Evolutionary conservation across 2,888 invertebrate genomes (phyloP), one percentile per base, ranked within the genome.

Genomic region (Euzophera pinguis): DNA sequence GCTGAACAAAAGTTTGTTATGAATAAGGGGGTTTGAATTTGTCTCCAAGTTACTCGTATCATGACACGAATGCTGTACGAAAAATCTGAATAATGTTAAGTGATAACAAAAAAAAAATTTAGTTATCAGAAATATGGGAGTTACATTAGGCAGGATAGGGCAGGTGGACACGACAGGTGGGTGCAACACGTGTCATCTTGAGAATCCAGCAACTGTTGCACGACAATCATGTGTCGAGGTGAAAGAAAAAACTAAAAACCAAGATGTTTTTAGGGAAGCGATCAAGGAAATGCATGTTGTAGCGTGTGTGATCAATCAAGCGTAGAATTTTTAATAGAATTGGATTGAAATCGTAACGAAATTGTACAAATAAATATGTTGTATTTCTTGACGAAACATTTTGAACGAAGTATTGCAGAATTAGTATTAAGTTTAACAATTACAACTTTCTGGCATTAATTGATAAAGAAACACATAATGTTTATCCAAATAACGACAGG

Each of bases 161-260:
- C 69, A 67, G 70, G 67, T 68, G 56, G 45, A 17, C 9, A n/a
- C 41, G 51, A 62, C 81, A 82, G 80, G 75, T 81, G 81, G 49
- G 13, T 12, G 50, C 48, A 59, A 69, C 74, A 71, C 71, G 71
- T 71, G 72, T 60, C 55, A 32, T 3, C 32, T 32, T 32, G 52
- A 32, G 38, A n/a, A 14, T 45, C 45, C 45, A 32, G 45, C 45
- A 45, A 34, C 45, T 32, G 45, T 10, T 45, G 45, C 16, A 6
- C 32, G 13, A 32, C 32, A 12, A 32, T 43, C 8, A 43, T 27
- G 32, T 45, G 14, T 29, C 14, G 14, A 8, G 37, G 37, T 39
- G 10, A 9, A 16, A 14, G 16, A 14, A 39, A 14, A 39, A 16
- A 14, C 9, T 16, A 9, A 39, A 10, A 39, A 6, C 16, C 39